Evolutionary conservation across 64 coral and sea anemone species (phyloP).

Genomic region (Montipora sp.): DNA sequence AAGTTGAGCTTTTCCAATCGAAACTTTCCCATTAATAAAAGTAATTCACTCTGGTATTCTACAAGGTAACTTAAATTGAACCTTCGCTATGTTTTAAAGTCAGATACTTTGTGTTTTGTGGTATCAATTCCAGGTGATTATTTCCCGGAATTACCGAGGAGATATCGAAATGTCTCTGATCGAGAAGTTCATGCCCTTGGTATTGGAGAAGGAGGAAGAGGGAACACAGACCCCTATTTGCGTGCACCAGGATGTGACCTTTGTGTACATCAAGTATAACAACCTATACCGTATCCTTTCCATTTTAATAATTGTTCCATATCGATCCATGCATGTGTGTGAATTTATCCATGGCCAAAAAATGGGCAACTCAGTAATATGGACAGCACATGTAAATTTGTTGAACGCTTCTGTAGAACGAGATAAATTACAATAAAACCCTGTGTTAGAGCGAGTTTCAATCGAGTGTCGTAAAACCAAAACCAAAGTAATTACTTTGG

Average conservation of each 20-base stretch:
- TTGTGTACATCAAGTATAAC: constrained; percentile 98
- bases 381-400: too few relatives aligned
- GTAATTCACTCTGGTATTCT: neutral
- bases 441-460: too few relatives aligned
- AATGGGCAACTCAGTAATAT: neutral
- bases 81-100: neutral
- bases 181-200: constrained; percentile 98
- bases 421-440: too few relatives aligned
- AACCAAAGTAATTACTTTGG: too few relatives aligned
- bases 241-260: constrained; percentile 91
- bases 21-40: neutral
- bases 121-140: constrained; percentile 73
- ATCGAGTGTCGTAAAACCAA: too few relatives aligned
- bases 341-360: neutral
- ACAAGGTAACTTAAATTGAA: neutral
- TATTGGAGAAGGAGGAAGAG: constrained; percentile 97
- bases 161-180: constrained; percentile 92
- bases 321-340: neutral
- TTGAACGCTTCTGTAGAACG: too few relatives aligned
- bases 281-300: constrained; percentile 99
- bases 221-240: constrained; percentile 88
- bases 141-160: constrained; percentile 96
- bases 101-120: neutral
- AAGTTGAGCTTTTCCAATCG: neutral
- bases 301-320: neutral